phyloP scores from a whole-genome alignment of 2,888 invertebrate genomes.

The Mythimna impura region DNA sequence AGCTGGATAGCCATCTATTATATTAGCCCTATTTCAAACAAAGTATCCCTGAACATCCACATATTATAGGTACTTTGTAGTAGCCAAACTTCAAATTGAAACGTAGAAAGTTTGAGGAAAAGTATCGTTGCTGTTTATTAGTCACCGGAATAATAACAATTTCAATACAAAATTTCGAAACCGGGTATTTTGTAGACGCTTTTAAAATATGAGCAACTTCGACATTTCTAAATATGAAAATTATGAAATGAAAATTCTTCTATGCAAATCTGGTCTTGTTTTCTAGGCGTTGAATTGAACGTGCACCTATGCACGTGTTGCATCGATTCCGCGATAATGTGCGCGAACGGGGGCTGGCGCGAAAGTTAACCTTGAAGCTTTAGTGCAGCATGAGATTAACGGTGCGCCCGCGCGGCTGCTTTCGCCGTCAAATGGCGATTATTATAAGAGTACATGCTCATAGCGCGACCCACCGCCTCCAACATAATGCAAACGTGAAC shows the following conservation, averaged over 20 bases:
- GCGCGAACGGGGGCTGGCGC: constrained; percentile 72
- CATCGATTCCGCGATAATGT: constrained; percentile 48
- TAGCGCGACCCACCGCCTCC: constrained; percentile 53
- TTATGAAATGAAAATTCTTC: constrained; percentile 5
- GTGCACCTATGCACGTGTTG: constrained; percentile 46
- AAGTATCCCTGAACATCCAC: constrained; percentile 10
- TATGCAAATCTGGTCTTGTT: constrained; percentile 42
- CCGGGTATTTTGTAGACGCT: not conserved
- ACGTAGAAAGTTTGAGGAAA: constrained; percentile 16
- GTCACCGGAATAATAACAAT: not conserved
- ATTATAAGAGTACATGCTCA: constrained; percentile 53
- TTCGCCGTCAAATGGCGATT: constrained; percentile 77
- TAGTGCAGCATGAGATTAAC: constrained; percentile 80
- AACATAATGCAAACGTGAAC: constrained; percentile 67
- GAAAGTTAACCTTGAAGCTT: constrained; percentile 87
- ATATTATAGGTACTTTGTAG: constrained; percentile 3
- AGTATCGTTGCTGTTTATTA: not conserved
- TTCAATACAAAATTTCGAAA: constrained; percentile 4
- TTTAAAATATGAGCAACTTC: not conserved
- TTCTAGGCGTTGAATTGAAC: constrained; percentile 6
- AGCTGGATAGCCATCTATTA: constrained; percentile 29
- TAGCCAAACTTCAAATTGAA: not conserved
- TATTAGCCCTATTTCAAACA: constrained; percentile 19
- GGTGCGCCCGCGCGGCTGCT: constrained; percentile 77
- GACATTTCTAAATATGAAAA: constrained; percentile 16